Evolutionary conservation across 1,140 invertebrate species (phyloP).

Genomic region (Ceratina calcarata): DNA sequence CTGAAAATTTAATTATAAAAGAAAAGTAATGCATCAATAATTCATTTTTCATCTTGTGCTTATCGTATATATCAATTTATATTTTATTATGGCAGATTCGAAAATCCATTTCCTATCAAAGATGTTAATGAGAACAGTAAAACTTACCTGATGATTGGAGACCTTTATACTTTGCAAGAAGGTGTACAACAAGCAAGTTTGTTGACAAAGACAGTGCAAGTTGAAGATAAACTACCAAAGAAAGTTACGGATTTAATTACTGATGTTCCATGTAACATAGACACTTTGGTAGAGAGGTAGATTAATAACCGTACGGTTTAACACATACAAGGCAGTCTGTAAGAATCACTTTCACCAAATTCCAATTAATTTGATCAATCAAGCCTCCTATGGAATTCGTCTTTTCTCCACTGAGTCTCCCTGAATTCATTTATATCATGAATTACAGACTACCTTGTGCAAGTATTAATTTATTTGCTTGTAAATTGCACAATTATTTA

Average conservation of each 20-base stretch:
- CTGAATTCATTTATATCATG: not conserved
- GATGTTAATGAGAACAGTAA: slow-evolving; percentile 85
- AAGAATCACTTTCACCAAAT: not conserved
- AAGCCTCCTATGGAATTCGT: too few relatives aligned
- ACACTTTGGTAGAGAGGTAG: slow-evolving; percentile 76
- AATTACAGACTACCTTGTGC: not conserved
- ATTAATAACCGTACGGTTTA: not conserved
- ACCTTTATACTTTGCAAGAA: slow-evolving; percentile 85
- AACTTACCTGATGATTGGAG: slow-evolving; percentile 82
- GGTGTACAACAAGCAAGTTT: slow-evolving; percentile 87
- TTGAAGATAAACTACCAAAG: slow-evolving; percentile 83
- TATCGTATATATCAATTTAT: not conserved
- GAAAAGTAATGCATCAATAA: slow-evolving; percentile 25
- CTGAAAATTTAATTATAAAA: not conserved
- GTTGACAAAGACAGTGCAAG: slow-evolving; percentile 87
- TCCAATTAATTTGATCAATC: not conserved
- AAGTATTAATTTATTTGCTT: not conserved
- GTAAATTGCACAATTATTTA: not conserved
- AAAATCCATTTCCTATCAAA: slow-evolving; percentile 69
- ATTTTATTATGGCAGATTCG: not conserved
- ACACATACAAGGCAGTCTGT: not conserved
- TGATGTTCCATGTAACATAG: slow-evolving; percentile 74
- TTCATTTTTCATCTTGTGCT: slow-evolving; percentile 9
- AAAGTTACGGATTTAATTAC: slow-evolving; percentile 78
- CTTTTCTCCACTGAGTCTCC: too few relatives aligned